Percentiles rank a stretch among this genome's conserved stretches.
Conservation (phyloP, 2,888 invertebrate species). For the Acleris cristana region DNA sequence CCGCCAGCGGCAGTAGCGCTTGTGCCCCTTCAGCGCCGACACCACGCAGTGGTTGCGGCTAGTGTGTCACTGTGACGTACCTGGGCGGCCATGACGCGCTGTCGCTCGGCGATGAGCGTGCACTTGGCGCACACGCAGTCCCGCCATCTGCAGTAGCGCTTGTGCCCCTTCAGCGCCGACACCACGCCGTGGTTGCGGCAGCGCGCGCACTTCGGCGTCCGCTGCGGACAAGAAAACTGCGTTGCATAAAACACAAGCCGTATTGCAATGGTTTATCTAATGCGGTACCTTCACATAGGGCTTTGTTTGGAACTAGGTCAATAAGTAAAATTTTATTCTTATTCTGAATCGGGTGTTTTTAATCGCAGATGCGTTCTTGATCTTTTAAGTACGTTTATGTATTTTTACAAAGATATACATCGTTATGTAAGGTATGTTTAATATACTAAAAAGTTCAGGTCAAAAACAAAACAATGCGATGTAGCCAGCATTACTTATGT, state of each 20-base stretch:
- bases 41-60: conserved; percentile 97
- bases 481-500: too few species aligned
- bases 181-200: conserved; percentile 99
- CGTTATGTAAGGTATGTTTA: too few species aligned
- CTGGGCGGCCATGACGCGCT: conserved; percentile 99
- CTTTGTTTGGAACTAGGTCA: too few species aligned
- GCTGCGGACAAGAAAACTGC: conserved; percentile 54
- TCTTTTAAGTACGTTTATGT: too few species aligned
- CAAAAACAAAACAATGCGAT: too few species aligned
- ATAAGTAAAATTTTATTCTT: too few species aligned
- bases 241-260: conserved; percentile 36
- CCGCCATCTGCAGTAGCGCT: conserved; percentile 97
- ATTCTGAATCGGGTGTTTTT: too few species aligned
- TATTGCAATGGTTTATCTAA: background rate
- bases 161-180: conserved; percentile 96
- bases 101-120: conserved; percentile 98
- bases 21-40: conserved; percentile 96
- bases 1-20: conserved; percentile 89
- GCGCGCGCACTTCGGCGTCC: conserved; percentile 98
- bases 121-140: conserved; percentile 99
- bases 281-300: background rate
- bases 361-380: too few species aligned
- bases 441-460: too few species aligned
- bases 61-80: conserved; percentile 68
- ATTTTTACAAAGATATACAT: too few species aligned